Percentiles rank a stretch among this genome's conserved stretches.
Conservation (phyloP, 2,888 invertebrate species). For the Microctonus brassicae region DNA sequence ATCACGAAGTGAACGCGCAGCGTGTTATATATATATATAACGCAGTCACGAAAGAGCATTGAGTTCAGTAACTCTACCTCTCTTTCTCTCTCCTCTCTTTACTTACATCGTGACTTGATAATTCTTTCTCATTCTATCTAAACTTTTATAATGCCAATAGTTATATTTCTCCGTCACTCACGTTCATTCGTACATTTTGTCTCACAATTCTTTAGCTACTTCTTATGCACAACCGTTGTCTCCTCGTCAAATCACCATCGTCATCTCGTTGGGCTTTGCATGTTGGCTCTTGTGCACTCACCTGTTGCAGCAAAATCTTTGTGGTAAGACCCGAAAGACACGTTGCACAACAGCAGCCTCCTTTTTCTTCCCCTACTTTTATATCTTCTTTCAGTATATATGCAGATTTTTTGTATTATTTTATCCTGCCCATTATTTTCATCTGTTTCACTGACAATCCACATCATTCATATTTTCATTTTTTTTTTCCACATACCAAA, state of each 20-base stretch:
- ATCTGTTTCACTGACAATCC: no score
- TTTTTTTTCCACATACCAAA: no score
- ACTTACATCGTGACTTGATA: conserved; percentile 31
- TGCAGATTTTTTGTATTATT: no score
- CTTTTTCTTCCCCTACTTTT: no score
- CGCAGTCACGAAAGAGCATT: conserved; percentile 49
- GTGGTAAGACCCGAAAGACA: no score
- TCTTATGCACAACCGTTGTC: no score
- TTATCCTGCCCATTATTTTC: no score
- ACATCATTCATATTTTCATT: no score
- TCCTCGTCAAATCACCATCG: conserved; percentile 13
- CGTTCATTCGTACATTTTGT: no score
- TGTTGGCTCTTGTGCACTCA: conserved; percentile 25
- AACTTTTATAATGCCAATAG: background rate
- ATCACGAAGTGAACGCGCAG: conserved; percentile 47
- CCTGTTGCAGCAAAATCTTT: conserved; percentile 31
- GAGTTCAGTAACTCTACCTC: conserved; percentile 40
- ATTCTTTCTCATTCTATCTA: conserved; percentile 12
- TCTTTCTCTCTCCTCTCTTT: conserved; percentile 29
- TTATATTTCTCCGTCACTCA: background rate
- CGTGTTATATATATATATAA: conserved; percentile 23
- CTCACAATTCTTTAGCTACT: no score
- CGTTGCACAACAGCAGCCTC: no score
- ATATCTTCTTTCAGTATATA: no score
- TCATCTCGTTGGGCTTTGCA: conserved; percentile 1